Percentiles rank a stretch among this genome's conserved stretches.
These are phyloP conservation scores for Psettodes erumei DNA, from an alignment of 2,113 vertebrate species.

Conservation along the genomic window DNA sequence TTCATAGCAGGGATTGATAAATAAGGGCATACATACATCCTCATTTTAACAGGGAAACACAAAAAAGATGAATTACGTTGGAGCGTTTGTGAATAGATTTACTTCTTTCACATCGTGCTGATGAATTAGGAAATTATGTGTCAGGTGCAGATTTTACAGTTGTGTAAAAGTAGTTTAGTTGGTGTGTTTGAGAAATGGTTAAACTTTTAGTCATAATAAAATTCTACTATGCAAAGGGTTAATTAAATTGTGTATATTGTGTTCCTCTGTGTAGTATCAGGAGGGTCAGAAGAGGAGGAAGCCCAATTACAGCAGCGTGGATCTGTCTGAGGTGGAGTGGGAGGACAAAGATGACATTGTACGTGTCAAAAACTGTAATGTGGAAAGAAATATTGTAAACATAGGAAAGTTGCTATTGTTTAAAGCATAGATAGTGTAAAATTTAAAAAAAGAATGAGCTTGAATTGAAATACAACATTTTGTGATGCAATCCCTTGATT, in stretches of 20 bases:
- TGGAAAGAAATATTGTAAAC: not conserved
- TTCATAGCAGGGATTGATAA: slow-evolving; percentile 38
- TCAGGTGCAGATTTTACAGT: slow-evolving; percentile 27
- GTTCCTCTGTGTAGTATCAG: slow-evolving; percentile 88
- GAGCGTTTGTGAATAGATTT: not conserved
- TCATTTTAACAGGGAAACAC: slow-evolving; percentile 30
- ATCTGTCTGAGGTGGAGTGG: slow-evolving; percentile 98
- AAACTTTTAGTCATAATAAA: slow-evolving; percentile 24
- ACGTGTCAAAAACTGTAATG: slow-evolving; percentile 54
- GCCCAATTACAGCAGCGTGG: slow-evolving; percentile 96
- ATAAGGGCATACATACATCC: slow-evolving; percentile 28
- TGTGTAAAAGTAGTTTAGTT: slow-evolving; percentile 28
- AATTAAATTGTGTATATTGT: slow-evolving; percentile 46
- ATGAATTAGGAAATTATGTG: slow-evolving; percentile 6
- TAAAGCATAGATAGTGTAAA: not conserved
- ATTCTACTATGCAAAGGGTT: not conserved
- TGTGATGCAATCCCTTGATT: not conserved
- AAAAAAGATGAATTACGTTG: slow-evolving; percentile 19
- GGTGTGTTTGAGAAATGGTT: slow-evolving; percentile 18
- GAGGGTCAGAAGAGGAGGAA: slow-evolving; percentile 94
- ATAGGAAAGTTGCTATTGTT: not conserved
- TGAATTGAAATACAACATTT: slow-evolving; percentile 24
- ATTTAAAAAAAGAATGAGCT: slow-evolving; percentile 6
- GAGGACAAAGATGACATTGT: slow-evolving; percentile 96
- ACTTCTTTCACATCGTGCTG: slow-evolving; percentile 2